phyloP scores from a whole-genome alignment of 2,113 vertebrate species.

The Alligator mississippiensis region DNA sequence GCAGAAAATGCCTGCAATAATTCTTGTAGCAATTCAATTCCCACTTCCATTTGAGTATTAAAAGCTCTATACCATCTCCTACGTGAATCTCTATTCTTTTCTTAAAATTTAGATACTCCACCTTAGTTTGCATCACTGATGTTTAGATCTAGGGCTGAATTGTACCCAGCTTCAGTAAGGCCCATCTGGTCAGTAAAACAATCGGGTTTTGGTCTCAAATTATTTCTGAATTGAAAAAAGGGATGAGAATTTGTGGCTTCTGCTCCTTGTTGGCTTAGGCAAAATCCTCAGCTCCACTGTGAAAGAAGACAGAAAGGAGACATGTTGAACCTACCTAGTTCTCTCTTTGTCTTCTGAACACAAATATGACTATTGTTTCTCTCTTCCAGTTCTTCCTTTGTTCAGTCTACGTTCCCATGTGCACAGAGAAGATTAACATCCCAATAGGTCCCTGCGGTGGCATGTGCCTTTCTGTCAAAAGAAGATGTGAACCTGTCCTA shows the following conservation, averaged over 20 bases:
- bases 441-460: conserved; percentile 96
- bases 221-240: conserved; percentile 1
- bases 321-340: not conserved
- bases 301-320: not conserved
- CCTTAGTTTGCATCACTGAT: not conserved
- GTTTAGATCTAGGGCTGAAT: conserved; percentile 3
- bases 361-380: conserved; percentile 41
- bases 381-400: conserved; percentile 95
- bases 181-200: conserved; percentile 12
- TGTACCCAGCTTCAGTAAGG: not conserved
- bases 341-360: not conserved
- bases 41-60: not conserved
- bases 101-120: not conserved
- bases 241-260: not conserved
- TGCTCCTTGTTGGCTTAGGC: conserved; percentile 48
- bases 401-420: conserved; percentile 98
- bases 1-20: too few relatives aligned
- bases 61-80: not conserved
- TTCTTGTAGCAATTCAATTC: too few relatives aligned
- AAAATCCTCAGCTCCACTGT: conserved; percentile 1
- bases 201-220: not conserved
- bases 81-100: not conserved
- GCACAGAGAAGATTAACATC: conserved; percentile 98
- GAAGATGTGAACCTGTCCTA: conserved; percentile 93
- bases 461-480: conserved; percentile 97